phyloP scores from a whole-genome alignment of 2,797 vertebrate genomes.

The Ctenopoma kingsleyae region DNA sequence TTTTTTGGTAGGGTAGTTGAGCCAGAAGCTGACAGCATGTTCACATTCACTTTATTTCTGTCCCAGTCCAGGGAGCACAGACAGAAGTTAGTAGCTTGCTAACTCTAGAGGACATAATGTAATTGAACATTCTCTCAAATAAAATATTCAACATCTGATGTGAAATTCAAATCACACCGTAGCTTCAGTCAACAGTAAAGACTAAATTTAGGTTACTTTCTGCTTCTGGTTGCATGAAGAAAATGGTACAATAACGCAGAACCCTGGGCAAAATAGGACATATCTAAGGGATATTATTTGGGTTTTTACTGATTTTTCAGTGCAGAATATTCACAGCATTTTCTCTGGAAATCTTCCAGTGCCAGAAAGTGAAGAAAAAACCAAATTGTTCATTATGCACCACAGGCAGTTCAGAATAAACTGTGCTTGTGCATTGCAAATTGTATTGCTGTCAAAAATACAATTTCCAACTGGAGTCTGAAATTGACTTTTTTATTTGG shows the following conservation, averaged over 20 bases:
- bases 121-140: constrained; percentile 45
- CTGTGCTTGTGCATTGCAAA: no score
- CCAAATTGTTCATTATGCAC: background rate
- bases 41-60: background rate
- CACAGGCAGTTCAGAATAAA: no score
- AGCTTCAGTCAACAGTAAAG: constrained; percentile 38
- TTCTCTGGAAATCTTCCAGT: no score
- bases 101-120: constrained; percentile 34
- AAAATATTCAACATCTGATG: constrained; percentile 57
- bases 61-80: background rate
- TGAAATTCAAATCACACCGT: constrained; percentile 44
- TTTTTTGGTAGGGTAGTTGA: background rate
- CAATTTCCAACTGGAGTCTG: no score
- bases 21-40: background rate
- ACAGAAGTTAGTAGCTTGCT: constrained; percentile 19
- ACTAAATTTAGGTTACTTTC: constrained; percentile 27
- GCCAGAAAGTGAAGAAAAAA: no score
- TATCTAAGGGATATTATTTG: background rate
- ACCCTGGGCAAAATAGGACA: background rate
- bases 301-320: background rate
- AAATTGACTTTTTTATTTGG: no score
- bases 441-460: no score
- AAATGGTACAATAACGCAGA: constrained; percentile 4
- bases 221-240: constrained; percentile 9
- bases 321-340: background rate